These are phyloP conservation scores for Falco punctatus DNA, from an alignment of 2,113 vertebrate genomes.

Conservation along the genomic window DNA sequence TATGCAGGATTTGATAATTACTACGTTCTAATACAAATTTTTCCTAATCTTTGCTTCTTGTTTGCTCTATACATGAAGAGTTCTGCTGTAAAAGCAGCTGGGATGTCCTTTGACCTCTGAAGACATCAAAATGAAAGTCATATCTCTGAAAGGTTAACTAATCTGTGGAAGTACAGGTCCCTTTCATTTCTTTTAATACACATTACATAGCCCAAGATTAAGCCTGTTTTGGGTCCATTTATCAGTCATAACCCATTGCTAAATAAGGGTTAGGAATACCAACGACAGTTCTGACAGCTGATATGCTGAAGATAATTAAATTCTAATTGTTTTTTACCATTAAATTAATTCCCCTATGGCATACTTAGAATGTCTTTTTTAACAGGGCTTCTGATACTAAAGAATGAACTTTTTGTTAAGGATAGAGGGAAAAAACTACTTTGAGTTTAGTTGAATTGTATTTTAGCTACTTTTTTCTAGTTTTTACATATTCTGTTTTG, in stretches of 20 bases:
- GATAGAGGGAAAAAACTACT: neutral
- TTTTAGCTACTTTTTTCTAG: neutral
- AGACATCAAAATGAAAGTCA: neutral
- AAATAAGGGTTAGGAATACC: conserved; percentile 36
- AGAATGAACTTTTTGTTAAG: neutral
- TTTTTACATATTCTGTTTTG: neutral
- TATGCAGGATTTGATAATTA: neutral
- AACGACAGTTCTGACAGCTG: conserved; percentile 25
- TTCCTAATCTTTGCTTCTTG: neutral
- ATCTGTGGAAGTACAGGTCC: neutral
- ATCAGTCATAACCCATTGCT: conserved; percentile 42
- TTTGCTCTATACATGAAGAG: conserved; percentile 17
- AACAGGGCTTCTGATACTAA: neutral
- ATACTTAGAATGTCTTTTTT: neutral
- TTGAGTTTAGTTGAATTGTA: neutral
- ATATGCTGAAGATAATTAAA: conserved; percentile 17
- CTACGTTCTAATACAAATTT: neutral
- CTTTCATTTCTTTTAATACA: neutral
- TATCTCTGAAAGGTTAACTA: neutral
- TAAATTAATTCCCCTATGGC: neutral
- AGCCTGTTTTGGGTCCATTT: conserved; percentile 17
- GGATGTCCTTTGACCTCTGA: neutral
- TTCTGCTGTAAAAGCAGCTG: neutral
- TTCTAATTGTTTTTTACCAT: conserved; percentile 3
- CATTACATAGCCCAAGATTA: neutral